Evolutionary conservation across 2,888 invertebrate genomes (phyloP).

Genomic region (Yponomeuta evonymella): DNA sequence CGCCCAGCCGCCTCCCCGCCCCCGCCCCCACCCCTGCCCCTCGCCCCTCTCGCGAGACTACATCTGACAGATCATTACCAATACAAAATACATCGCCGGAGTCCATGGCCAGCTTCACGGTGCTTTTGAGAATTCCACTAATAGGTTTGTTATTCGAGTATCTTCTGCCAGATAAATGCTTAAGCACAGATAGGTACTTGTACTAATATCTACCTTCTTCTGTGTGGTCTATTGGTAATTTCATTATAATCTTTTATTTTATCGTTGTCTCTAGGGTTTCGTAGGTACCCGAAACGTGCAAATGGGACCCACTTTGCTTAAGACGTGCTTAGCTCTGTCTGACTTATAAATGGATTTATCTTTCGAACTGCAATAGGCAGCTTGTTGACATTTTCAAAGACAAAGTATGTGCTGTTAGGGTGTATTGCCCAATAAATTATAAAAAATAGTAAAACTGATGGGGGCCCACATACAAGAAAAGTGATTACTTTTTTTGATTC

Average conservation of each 20-base stretch:
- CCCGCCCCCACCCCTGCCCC: background rate
- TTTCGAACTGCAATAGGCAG: too few species aligned
- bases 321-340: too few species aligned
- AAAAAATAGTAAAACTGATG: too few species aligned
- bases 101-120: background rate
- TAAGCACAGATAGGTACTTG: background rate
- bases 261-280: too few species aligned
- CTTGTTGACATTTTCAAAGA: too few species aligned
- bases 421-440: too few species aligned
- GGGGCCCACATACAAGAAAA: too few species aligned
- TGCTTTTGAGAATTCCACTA: background rate
- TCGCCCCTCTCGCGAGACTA: background rate
- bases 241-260: background rate
- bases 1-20: background rate
- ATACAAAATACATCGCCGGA: background rate
- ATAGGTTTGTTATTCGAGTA: background rate
- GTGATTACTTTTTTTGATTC: too few species aligned
- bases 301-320: too few species aligned
- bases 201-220: background rate
- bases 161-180: background rate
- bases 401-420: too few species aligned
- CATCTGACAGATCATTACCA: background rate
- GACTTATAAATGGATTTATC: too few species aligned
- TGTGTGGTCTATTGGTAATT: background rate
- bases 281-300: too few species aligned